Evolutionary conservation across 2,888 invertebrate genomes (phyloP).

Genomic region (Actias luna): DNA sequence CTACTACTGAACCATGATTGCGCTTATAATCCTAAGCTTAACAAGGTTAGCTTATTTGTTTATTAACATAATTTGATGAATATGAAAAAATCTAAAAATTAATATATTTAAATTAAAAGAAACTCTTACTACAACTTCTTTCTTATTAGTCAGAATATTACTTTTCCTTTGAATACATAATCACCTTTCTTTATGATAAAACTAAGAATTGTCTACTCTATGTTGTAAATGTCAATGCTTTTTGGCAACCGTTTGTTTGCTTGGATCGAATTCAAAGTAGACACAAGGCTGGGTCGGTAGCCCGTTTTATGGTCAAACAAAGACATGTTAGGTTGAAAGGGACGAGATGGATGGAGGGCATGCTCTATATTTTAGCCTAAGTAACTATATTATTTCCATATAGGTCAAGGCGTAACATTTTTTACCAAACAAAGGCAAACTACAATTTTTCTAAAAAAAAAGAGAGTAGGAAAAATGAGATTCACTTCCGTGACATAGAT

Average conservation of each 20-base stretch:
- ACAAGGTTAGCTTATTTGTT: no score
- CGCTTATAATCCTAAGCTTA: no score
- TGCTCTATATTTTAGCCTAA: background rate
- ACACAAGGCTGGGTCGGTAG: background rate
- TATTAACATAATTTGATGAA: no score
- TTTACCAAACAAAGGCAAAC: no score
- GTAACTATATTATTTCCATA: background rate
- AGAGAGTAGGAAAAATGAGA: background rate
- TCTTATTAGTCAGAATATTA: no score
- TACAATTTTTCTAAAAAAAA: background rate
- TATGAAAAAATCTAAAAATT: no score
- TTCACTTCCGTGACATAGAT: no score
- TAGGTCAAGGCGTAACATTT: background rate
- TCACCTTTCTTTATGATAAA: background rate
- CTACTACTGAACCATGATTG: no score
- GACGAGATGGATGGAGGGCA: background rate
- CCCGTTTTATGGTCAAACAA: background rate
- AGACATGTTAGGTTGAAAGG: background rate
- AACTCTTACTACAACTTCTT: no score
- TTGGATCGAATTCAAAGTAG: conserved; percentile 1
- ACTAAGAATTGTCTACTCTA: background rate
- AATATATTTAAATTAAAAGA: no score
- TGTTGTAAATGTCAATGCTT: background rate
- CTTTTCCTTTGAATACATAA: no score
- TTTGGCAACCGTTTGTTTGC: conserved; percentile 16